Base-by-base conservation (phyloP, 2,888 invertebrate species). In the Ochropacha duplaris region DNA sequence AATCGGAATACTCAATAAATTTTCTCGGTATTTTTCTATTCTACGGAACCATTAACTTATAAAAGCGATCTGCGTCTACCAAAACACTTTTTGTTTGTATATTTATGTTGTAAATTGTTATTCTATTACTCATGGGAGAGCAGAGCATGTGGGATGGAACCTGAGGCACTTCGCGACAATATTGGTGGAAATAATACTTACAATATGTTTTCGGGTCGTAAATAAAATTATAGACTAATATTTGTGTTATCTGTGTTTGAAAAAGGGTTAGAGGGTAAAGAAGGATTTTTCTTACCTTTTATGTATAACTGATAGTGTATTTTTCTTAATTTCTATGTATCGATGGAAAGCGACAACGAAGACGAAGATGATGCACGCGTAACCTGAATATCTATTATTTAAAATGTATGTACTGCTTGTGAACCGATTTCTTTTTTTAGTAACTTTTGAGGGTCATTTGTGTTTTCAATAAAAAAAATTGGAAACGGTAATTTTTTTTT, bases 91-190 rank as follows among this genome's bases (percentile, higher is more conserved):
- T 58, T 79, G 67, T 80, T 82, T 78, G 72, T 74, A 70, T 78
- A 71, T 77, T 72, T 71, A 60, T 66, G 69, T 71, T 66, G 62
- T 75, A 78, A 81, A 85, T 79, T 81, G 80, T 86, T 81, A 83
- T 81, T 81, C 74, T 77, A 86, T 88, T 84, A 81, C 71, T 86
- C 73, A 84, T 78, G 89, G 86, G 86, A 86, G 86, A 85, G 59
- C 77, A 61, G 68, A 36, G 65, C 57, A 79, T 87, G 86, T 89
- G 89, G 86, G 86, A 85, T 70, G 72, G 66, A 55, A 75, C 90
- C 84, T 64, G 54, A 71, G 86, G 90, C 87, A 59, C 52, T 68
- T 68, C 61, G 74, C 14, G 74, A 58, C 71, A 61, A 79, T 63
- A 77, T 81, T 76, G 78, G 84, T 79, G 86, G 85, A 85, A 87